Base-by-base conservation (phyloP, 1,140 invertebrate species). In the Tetraneura akinire region DNA sequence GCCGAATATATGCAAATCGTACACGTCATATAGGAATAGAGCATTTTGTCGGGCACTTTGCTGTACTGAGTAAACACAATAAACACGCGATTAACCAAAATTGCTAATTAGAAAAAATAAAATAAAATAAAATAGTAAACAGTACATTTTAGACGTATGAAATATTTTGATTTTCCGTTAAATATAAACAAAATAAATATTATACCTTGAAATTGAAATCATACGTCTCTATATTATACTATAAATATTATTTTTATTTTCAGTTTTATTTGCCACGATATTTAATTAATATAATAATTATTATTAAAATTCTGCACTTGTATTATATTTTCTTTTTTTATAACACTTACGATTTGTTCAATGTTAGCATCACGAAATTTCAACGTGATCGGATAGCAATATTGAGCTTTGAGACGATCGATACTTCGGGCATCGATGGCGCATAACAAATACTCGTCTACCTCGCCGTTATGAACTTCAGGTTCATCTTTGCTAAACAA, bases 381-480 rank as follows among this genome's bases (percentile, higher is more conserved):
- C 10, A 97, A 88, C 18, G 95, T 89, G 84, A 96, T 89, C 0
- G 91, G 89, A 18, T 90, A 90, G 83, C 94, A 96, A 85, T 97
- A 94, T 82, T 96, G 93, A 0, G 91, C 89, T 49, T 94, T 89
- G 13, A 96, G 88, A 71, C 92, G 89, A 86, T 98, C 95, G 68
- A 96, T 95, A 84, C 94, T 96, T n/a, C 95, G 89, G 0, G 95
- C 95, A 86, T 97, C 95, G 81, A 98, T 98, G 1, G 96, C 96
- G 70, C 93, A 90, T 88, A 94, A 94, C 49, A 98, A 87, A 86
- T 98, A 98, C 82, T 97, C 96, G 85, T 97, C 96, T 1, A 97
- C 95, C 87, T 97, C 95, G 81, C 96, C 94, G 82, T 96, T 93
- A 16, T 78, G 37, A 3, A 78, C 21, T 29, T 78, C 74, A 1